Conservation (phyloP, 2,888 invertebrate genomes). For the Aleiodes leptofemur region DNA sequence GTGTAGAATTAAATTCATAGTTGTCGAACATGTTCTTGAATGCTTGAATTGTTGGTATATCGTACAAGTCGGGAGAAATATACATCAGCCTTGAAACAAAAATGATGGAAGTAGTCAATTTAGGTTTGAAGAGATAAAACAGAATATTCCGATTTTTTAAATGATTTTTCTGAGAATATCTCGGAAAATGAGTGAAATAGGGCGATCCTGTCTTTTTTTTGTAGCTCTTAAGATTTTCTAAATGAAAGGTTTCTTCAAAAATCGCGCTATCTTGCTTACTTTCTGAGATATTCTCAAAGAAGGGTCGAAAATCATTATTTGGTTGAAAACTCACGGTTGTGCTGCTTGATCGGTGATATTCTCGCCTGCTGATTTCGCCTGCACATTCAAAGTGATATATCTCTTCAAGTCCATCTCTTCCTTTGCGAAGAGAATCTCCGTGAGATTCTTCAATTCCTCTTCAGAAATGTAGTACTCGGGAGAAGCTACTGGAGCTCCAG, state of each 20-base stretch:
- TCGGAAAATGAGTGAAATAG: too few species aligned
- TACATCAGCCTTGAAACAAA: constrained; percentile 62
- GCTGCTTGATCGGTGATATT: constrained; percentile 62
- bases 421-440: constrained; percentile 65
- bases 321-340: constrained; percentile 59
- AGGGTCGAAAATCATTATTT: too few species aligned
- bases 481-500: neutral
- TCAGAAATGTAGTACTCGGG: constrained; percentile 59
- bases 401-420: constrained; percentile 59
- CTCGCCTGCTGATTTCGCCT: constrained; percentile 54
- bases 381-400: constrained; percentile 64
- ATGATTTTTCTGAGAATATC: too few species aligned
- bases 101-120: neutral
- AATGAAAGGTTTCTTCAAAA: too few species aligned
- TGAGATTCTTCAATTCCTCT: constrained; percentile 64
- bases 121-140: neutral
- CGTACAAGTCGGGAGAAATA: constrained; percentile 58
- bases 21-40: constrained; percentile 63
- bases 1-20: constrained; percentile 61
- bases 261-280: too few species aligned
- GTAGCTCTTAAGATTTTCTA: too few species aligned
- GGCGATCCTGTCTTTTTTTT: too few species aligned
- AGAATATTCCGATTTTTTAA: neutral
- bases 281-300: too few species aligned
- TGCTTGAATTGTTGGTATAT: constrained; percentile 62